phyloP scores from a whole-genome alignment of 2,113 vertebrate genomes.

The Tapirus terrestris region DNA sequence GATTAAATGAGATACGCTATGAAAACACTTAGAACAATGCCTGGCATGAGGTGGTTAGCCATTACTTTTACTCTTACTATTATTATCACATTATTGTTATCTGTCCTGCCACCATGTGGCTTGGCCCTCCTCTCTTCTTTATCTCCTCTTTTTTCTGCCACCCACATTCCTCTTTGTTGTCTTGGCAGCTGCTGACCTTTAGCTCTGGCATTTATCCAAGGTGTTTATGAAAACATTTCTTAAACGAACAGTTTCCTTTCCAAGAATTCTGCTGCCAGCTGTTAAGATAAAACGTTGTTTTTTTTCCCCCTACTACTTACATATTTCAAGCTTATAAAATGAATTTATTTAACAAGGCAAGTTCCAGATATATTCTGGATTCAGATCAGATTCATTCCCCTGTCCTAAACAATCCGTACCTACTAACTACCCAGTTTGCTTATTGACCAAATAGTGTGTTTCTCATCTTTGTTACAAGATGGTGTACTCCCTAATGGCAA shows the following conservation, averaged over 20 bases:
- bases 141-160: background rate
- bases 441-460: background rate
- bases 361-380: background rate
- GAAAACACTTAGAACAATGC: background rate
- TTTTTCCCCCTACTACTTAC: background rate
- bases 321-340: background rate
- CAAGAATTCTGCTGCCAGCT: conserved; percentile 11
- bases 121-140: background rate
- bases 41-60: background rate
- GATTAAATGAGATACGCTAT: background rate
- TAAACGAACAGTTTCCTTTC: conserved; percentile 43
- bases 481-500: background rate
- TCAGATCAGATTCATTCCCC: background rate
- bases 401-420: background rate
- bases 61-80: background rate
- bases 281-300: background rate
- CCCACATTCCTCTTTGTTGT: background rate
- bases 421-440: background rate
- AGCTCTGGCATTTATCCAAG: background rate
- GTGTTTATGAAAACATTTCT: conserved; percentile 27
- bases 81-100: background rate
- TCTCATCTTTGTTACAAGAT: background rate
- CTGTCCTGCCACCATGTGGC: background rate
- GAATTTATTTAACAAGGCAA: conserved; percentile 11
- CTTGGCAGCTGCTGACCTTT: background rate